Percentiles rank a stretch among this genome's conserved stretches.
phyloP scores from a whole-genome alignment of 2,888 invertebrate genomes.

The Dryobotodes eremita region DNA sequence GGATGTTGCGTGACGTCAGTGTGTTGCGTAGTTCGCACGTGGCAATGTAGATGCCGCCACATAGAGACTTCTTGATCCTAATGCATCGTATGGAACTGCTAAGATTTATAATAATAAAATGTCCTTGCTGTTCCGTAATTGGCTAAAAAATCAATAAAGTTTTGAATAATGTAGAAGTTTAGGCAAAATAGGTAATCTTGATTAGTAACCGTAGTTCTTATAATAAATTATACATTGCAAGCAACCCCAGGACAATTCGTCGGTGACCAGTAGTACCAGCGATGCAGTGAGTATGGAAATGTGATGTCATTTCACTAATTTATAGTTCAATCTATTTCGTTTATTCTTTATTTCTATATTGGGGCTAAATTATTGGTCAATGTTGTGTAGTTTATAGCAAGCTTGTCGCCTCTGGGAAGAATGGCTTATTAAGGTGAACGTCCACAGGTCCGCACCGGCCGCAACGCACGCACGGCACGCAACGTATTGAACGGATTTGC shows the following conservation, averaged over 20 bases:
- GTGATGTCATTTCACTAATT: conserved; percentile 80
- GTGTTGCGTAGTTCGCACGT: no score
- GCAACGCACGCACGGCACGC: no score
- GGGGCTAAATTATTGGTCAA: neutral
- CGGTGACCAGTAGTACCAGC: conserved; percentile 88
- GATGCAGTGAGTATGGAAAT: conserved; percentile 89
- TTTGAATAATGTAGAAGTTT: neutral
- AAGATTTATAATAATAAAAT: neutral
- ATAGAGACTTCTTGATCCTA: neutral
- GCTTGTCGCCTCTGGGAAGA: neutral
- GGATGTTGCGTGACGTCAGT: no score
- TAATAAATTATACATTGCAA: conserved; percentile 74
- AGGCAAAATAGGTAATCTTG: neutral
- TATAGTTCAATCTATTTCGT: conserved; percentile 5
- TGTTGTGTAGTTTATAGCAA: neutral
- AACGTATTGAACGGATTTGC: no score
- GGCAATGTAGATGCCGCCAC: no score
- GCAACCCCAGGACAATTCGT: conserved; percentile 89
- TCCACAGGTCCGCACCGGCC: no score
- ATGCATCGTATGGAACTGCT: neutral
- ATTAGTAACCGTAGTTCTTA: conserved; percentile 33
- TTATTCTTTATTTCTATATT: neutral
- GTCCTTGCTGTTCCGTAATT: neutral
- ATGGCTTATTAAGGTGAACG: neutral
- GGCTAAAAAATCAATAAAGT: neutral